These are phyloP conservation scores for Calypte anna DNA, from an alignment of 2,113 vertebrate species.

Conservation along the genomic window DNA sequence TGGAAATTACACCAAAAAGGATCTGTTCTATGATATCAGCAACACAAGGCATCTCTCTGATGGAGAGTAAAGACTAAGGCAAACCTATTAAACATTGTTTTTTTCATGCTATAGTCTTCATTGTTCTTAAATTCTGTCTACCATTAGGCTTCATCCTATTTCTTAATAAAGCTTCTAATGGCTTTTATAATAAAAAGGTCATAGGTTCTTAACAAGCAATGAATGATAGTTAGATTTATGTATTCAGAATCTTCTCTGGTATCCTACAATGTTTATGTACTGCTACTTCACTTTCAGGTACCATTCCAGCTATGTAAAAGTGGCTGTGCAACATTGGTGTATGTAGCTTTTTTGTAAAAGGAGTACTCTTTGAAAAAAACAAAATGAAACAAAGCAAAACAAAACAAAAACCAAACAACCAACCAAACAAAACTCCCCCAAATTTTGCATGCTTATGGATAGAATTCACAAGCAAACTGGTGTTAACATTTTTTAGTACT, in stretches of 20 bases:
- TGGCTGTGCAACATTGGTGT: not conserved
- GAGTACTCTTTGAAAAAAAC: not conserved
- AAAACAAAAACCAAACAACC: too few relatives aligned
- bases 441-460: fast-evolving
- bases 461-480: not conserved
- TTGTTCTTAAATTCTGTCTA: not conserved
- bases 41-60: not conserved
- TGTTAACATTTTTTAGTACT: not conserved
- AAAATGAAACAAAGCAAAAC: too few relatives aligned
- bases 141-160: not conserved
- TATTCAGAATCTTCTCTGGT: not conserved
- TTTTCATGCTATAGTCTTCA: not conserved
- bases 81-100: not conserved
- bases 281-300: not conserved
- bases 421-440: too few relatives aligned
- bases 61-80: not conserved
- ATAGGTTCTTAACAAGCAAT: not conserved
- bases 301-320: not conserved
- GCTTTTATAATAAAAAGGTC: not conserved
- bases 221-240: not conserved
- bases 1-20: not conserved
- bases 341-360: not conserved
- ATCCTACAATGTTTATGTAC: not conserved
- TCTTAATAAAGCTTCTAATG: not conserved
- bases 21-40: not conserved